Evolutionary conservation across 2,797 vertebrate species (phyloP), one percentile per base, ranked within the genome.

Genomic region (Eupleurogrammus muticus): DNA sequence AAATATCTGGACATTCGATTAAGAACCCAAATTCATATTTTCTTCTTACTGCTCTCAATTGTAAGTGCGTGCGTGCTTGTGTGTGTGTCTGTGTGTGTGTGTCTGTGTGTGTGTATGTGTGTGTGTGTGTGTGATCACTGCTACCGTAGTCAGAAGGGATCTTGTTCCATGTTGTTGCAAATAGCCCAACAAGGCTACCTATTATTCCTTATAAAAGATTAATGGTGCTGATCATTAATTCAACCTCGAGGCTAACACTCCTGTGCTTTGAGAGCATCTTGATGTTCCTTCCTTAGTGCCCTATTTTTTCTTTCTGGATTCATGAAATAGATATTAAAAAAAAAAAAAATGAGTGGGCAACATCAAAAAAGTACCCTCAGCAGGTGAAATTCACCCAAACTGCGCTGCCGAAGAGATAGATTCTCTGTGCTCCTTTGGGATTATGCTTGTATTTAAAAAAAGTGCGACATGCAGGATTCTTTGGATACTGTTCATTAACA

Each of bases 161-260:
- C 71, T 32, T 82, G 65, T 76, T 89, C 44, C 70, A 56, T 84
- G 87, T 88, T 79, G 86, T 85, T 88, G 68, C 65, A 85, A 82
- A 91, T 84, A 81, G 63, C 57, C 79, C 65, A 60, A 71, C 69
- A 80, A 69, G 65, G 74, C 65, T 73, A 73, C 81, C 86, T 82
- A 87, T 90, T 90, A 90, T 73, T 80, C 67, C 78, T 81, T 52
- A 81, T 90, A 66, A 87, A 92, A 89, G 62, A 90, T 88, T 80
- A 66, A 90, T 78, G 65, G 51, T 48, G 60, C 68, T 79, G 70
- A 84, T 79, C 36, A 82, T 82, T 77, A 81, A 91, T 87, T 88
- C 83, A 87, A 79, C 77, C 84, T 85, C 73, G 73, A 85, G 85
- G 80, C 88, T 74, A 66, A 70, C 21, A 32, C 74, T 62, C 17